Evolutionary conservation across 2,113 vertebrate genomes (phyloP).

Genomic region (Oncorhynchus kisutch): DNA sequence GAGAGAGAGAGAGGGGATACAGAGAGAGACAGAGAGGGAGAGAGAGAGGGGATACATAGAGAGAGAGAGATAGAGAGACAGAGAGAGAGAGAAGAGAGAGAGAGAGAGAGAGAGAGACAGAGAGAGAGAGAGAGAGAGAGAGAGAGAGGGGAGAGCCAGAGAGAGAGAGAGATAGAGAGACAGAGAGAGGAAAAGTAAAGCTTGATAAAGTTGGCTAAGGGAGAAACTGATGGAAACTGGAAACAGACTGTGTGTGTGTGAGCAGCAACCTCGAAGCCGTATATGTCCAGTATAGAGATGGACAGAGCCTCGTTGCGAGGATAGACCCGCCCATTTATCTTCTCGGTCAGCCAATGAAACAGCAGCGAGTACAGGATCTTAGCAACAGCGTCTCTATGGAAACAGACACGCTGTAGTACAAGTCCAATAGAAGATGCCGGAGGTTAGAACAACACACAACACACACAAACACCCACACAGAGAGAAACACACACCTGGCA

Average conservation of each 20-base stretch:
- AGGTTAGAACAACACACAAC: neutral
- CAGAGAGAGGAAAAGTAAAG: too few relatives aligned
- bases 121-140: too few relatives aligned
- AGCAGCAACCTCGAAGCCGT: conserved; percentile 89
- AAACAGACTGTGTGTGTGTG: neutral
- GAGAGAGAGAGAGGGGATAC: too few relatives aligned
- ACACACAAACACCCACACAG: neutral
- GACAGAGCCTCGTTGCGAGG: conserved; percentile 85
- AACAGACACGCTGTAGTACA: conserved; percentile 45
- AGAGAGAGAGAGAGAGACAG: too few relatives aligned
- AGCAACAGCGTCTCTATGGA: conserved; percentile 92
- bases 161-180: too few relatives aligned
- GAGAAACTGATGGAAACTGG: too few relatives aligned
- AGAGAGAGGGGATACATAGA: too few relatives aligned
- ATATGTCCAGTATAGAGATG: conserved; percentile 95
- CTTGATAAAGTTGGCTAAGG: too few relatives aligned
- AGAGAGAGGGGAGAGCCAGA: fast-evolving
- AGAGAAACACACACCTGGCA: conserved; percentile 82
- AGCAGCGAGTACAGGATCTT: conserved; percentile 96
- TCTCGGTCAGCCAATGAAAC: conserved; percentile 90
- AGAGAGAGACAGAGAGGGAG: too few relatives aligned
- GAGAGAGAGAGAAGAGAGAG: too few relatives aligned
- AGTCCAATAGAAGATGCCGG: too few relatives aligned
- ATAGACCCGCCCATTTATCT: conserved; percentile 89
- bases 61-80: too few relatives aligned